phyloP scores from a whole-genome alignment of 2,888 invertebrate species.

The Hirtodrosophila cameraria region DNA sequence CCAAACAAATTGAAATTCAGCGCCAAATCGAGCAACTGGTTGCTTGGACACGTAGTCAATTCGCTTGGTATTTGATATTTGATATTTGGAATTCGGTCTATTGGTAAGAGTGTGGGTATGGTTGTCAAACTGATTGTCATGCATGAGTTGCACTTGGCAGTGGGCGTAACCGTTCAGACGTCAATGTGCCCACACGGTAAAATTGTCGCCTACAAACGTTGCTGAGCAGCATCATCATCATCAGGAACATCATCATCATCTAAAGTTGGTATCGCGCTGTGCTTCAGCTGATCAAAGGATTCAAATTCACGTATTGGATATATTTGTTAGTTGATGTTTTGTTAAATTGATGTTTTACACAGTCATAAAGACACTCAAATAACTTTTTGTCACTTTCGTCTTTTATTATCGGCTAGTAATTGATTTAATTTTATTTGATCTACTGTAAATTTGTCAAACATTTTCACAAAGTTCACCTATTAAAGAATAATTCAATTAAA shows the following conservation, averaged over 20 bases:
- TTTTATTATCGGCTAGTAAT: conserved; percentile 39
- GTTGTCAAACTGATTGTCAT: conserved; percentile 47
- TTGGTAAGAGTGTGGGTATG: neutral
- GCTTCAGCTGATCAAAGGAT: conserved; percentile 63
- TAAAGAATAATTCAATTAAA: too few relatives aligned
- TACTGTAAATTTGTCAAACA: too few relatives aligned
- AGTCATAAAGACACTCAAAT: conserved; percentile 9
- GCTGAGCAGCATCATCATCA: neutral
- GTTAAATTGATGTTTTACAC: conserved; percentile 54
- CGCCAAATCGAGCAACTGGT: conserved; percentile 41
- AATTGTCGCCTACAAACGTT: neutral
- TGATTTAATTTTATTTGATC: conserved; percentile 59
- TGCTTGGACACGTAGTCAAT: conserved; percentile 27
- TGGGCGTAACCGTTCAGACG: conserved; percentile 27
- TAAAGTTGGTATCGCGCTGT: conserved; percentile 24
- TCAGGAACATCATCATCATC: conserved; percentile 4
- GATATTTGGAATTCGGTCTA: neutral
- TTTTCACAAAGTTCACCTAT: too few relatives aligned
- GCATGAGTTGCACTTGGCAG: conserved; percentile 45
- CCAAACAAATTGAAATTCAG: conserved; percentile 38
- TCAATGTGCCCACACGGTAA: neutral
- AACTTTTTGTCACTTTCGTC: conserved; percentile 18
- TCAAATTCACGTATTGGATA: conserved; percentile 45
- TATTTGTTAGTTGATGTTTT: conserved; percentile 59
- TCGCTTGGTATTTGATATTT: conserved; percentile 3